A percentile compares a stretch with the other conserved stretches of the same genome.
Conservation (phyloP, 2,888 invertebrate species). For the Tetropium fuscum region DNA sequence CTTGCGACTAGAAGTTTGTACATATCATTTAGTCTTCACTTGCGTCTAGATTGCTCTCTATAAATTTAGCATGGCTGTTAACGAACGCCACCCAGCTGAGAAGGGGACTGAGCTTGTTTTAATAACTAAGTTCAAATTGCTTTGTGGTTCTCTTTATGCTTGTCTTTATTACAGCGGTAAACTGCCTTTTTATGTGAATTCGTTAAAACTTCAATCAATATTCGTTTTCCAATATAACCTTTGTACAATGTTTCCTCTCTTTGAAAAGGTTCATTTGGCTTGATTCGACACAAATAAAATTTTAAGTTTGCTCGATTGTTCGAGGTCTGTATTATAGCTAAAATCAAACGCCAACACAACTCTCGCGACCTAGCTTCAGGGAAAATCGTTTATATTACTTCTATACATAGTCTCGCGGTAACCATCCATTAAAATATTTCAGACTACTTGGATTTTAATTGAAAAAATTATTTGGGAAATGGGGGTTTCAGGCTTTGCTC, state of each 20-base stretch:
- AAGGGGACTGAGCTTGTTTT: constrained; percentile 9
- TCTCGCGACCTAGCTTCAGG: too few species aligned
- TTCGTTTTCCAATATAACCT: constrained; percentile 13
- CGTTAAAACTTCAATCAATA: constrained; percentile 18
- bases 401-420: too few species aligned
- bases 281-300: constrained; percentile 5
- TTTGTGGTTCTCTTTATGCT: constrained; percentile 21
- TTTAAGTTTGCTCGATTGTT: constrained; percentile 4
- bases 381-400: too few species aligned
- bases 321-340: too few species aligned
- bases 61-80: constrained; percentile 13
- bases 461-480: too few species aligned
- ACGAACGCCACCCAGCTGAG: constrained; percentile 1
- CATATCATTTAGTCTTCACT: constrained; percentile 6
- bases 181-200: constrained; percentile 20
- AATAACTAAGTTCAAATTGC: constrained; percentile 21
- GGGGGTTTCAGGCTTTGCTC: too few species aligned
- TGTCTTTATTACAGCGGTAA: constrained; percentile 20
- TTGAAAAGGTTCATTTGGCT: constrained; percentile 6
- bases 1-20: too few species aligned
- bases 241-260: constrained; percentile 5
- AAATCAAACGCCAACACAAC: too few species aligned
- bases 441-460: too few species aligned
- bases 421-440: too few species aligned
- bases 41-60: background rate